Conservation (phyloP, 2,888 invertebrate genomes). For the Plebejus melissa region DNA sequence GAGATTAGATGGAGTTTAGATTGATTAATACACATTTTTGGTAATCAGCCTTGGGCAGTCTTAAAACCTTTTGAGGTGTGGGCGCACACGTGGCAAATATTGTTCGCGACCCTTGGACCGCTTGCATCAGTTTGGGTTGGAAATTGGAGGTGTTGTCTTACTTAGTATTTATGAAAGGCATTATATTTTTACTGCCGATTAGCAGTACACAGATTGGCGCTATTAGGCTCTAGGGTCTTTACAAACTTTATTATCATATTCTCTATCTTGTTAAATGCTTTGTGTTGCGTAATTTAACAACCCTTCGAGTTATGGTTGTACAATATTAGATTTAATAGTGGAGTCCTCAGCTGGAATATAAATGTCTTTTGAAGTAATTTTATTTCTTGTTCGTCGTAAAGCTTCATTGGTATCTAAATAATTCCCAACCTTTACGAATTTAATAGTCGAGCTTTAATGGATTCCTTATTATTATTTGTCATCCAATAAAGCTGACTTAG, state of each 20-base stretch:
- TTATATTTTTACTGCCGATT: not conserved
- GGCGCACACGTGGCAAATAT: no score
- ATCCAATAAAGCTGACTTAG: not conserved
- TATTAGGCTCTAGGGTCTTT: not conserved
- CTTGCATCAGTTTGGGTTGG: no score
- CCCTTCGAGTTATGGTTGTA: not conserved
- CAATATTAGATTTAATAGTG: not conserved
- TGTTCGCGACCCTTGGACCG: no score
- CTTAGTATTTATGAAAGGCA: not conserved
- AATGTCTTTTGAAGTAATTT: not conserved
- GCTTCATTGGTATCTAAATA: not conserved
- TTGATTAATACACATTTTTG: not conserved
- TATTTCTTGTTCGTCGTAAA: not conserved
- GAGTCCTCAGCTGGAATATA: not conserved
- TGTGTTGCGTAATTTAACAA: not conserved
- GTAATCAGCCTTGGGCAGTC: not conserved
- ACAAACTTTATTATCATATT: not conserved
- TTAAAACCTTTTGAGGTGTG: not conserved
- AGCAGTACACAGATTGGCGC: not conserved
- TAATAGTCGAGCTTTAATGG: not conserved
- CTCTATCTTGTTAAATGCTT: not conserved
- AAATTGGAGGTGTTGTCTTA: not conserved
- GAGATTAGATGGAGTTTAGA: no score
- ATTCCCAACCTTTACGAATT: conserved; percentile 15
- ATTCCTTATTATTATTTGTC: not conserved